Conservation (phyloP, 2,797 vertebrate genomes). For the Tauraco hartlaubi region DNA sequence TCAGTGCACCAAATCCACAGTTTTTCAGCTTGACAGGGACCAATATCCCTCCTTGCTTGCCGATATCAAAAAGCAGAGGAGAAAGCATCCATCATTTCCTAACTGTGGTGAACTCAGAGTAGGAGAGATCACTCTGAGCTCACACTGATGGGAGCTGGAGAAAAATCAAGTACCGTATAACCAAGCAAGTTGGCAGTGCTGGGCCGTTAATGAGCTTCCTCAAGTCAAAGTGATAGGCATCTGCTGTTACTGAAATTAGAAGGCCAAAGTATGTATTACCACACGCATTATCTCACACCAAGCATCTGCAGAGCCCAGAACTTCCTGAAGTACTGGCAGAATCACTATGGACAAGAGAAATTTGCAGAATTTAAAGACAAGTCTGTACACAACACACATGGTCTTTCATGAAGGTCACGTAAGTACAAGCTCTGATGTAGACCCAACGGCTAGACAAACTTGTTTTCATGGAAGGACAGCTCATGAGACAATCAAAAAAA, state of each 20-base stretch:
- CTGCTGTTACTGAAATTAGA: slow-evolving; percentile 37
- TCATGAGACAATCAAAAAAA: background rate
- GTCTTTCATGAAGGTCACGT: background rate
- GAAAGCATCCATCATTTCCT: background rate
- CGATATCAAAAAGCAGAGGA: background rate
- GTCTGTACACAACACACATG: background rate
- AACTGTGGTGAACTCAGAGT: background rate
- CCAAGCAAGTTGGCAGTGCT: background rate
- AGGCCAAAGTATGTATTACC: background rate
- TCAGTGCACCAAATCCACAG: background rate
- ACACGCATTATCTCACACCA: background rate
- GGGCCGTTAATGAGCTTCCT: background rate
- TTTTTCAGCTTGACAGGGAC: background rate
- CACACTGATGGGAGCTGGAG: background rate
- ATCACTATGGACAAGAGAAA: slow-evolving; percentile 9
- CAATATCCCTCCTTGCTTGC: background rate
- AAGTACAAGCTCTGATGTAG: background rate
- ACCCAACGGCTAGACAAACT: background rate
- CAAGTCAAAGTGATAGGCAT: background rate
- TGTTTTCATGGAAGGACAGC: background rate
- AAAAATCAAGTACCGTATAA: background rate
- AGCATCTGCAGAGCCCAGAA: slow-evolving; percentile 45
- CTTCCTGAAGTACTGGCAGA: slow-evolving; percentile 53
- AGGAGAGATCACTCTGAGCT: background rate
- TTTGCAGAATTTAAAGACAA: background rate